These are phyloP conservation scores for Macrosiphum euphorbiae DNA, from an alignment of 2,888 invertebrate genomes.

Conservation along the genomic window DNA sequence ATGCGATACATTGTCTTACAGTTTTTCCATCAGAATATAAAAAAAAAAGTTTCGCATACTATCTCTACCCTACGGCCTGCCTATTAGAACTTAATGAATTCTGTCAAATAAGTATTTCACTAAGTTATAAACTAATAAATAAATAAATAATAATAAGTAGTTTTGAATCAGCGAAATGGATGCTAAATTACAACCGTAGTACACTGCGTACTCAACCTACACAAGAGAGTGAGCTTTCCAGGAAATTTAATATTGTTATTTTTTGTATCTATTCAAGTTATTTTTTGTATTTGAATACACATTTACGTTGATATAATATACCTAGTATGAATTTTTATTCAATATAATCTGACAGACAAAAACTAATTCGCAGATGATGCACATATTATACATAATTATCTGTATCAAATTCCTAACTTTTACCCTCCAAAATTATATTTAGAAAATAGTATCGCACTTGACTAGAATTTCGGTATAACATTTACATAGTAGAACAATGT, in stretches of 20 bases:
- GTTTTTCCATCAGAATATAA: too few species aligned
- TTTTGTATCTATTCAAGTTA: not conserved
- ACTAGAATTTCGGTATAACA: not conserved
- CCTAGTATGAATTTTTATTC: too few species aligned
- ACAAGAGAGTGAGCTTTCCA: not conserved
- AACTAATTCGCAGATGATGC: not conserved
- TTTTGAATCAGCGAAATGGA: too few species aligned
- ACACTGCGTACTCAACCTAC: not conserved
- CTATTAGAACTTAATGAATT: not conserved
- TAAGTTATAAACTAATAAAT: not conserved
- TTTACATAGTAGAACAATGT: not conserved
- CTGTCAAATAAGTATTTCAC: not conserved
- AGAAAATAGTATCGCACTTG: conserved; percentile 17
- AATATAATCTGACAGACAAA: not conserved
- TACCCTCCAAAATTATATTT: not conserved
- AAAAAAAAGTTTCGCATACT: not conserved
- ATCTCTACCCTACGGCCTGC: not conserved
- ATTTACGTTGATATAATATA: not conserved
- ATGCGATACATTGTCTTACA: too few species aligned
- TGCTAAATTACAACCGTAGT: too few species aligned
- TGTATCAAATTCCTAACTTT: not conserved
- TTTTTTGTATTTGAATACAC: not conserved
- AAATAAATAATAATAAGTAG: too few species aligned
- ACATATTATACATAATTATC: not conserved
- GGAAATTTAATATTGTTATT: not conserved